phyloP scores from a whole-genome alignment of 2,888 invertebrate genomes.

The Caenorhabditis sinica region DNA sequence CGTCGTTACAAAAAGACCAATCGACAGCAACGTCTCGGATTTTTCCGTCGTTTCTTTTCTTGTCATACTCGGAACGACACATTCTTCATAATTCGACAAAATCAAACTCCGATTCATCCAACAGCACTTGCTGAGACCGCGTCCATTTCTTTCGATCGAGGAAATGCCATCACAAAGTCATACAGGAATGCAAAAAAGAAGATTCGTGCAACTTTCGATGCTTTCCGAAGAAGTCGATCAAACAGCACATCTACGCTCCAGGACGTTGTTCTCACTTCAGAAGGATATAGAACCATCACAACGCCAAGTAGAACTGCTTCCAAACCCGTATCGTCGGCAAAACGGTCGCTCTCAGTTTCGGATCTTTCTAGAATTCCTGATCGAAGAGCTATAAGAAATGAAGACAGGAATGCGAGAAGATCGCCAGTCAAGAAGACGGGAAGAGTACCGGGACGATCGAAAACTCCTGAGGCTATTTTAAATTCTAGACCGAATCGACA shows the following conservation, averaged over 20 bases:
- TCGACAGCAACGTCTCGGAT: conserved; percentile 49
- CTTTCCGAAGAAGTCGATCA: conserved; percentile 33
- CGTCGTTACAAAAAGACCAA: conserved; percentile 61
- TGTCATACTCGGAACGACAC: conserved; percentile 67
- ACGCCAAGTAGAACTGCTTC: conserved; percentile 42
- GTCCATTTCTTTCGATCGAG: conserved; percentile 51
- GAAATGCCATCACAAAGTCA: conserved; percentile 49
- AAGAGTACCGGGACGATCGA: conserved; percentile 32
- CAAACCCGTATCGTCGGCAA: conserved; percentile 12
- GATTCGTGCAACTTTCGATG: conserved; percentile 60
- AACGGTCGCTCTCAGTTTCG: conserved; percentile 53
- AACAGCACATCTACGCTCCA: conserved; percentile 36
- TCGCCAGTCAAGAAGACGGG: conserved; percentile 6
- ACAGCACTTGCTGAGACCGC: conserved; percentile 40
- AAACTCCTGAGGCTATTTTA: conserved; percentile 40
- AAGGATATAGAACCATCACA: conserved; percentile 47
- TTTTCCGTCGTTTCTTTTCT: conserved; percentile 70
- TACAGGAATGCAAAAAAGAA: conserved; percentile 61
- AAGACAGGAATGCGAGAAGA: conserved; percentile 34
- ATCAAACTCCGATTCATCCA: conserved; percentile 18
- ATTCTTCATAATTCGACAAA: conserved; percentile 48
- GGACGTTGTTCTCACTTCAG: conserved; percentile 62
- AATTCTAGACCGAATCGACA: background rate
- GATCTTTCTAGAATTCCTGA: conserved; percentile 42
- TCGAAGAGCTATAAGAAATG: conserved; percentile 29